These are phyloP conservation scores for Volucella inflata DNA, from an alignment of 2,888 invertebrate species.

Conservation along the genomic window DNA sequence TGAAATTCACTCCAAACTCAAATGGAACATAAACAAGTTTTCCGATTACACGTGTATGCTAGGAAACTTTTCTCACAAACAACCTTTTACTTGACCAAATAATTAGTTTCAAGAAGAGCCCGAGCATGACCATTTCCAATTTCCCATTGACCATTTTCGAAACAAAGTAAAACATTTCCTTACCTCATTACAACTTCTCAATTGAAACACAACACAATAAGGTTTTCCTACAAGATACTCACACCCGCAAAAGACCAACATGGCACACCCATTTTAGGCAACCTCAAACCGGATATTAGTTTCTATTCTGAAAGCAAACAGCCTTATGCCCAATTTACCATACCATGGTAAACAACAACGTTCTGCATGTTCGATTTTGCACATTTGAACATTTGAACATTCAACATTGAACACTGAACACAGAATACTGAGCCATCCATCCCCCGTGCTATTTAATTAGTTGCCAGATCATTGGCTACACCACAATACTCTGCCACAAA, in stretches of 20 bases:
- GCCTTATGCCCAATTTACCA: slow-evolving; percentile 54
- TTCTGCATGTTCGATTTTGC: slow-evolving; percentile 48
- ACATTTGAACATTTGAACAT: too few species aligned
- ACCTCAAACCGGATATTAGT: slow-evolving; percentile 57
- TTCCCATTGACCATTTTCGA: not conserved
- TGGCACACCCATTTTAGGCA: not conserved
- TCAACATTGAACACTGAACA: not conserved
- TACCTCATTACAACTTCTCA: slow-evolving; percentile 63
- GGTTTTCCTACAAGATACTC: not conserved
- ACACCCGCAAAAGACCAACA: not conserved
- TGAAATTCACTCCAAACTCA: too few species aligned
- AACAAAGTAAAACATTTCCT: slow-evolving; percentile 56
- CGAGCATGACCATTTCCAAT: not conserved
- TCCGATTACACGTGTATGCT: not conserved
- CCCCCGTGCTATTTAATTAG: slow-evolving; percentile 63
- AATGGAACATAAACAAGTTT: too few species aligned
- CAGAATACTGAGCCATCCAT: not conserved
- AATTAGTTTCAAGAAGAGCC: slow-evolving; percentile 7
- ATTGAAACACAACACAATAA: slow-evolving; percentile 16
- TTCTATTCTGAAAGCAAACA: slow-evolving; percentile 44
- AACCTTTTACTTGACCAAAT: slow-evolving; percentile 12
- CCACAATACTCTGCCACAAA: slow-evolving; percentile 29
- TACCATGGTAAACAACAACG: slow-evolving; percentile 46
- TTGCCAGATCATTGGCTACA: slow-evolving; percentile 41
- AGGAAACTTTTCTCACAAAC: not conserved